Conservation (phyloP, 2,888 invertebrate species). For the Eutolmus rufibarbis region DNA sequence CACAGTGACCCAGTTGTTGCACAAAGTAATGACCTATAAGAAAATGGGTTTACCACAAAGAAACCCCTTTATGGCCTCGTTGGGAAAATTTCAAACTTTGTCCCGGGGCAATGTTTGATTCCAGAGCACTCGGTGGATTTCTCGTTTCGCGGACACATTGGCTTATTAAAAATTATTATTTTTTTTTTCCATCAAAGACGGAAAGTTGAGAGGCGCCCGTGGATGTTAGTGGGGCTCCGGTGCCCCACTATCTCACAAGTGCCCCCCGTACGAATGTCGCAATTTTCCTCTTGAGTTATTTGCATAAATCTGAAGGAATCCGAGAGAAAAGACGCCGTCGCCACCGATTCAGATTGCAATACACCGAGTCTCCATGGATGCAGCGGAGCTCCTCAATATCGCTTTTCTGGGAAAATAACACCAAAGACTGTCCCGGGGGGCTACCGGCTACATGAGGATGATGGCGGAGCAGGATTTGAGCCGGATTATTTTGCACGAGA, state of each 20-base stretch:
- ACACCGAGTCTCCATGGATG: neutral
- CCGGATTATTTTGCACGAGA: neutral
- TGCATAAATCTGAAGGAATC: slow-evolving; percentile 9
- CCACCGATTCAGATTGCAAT: neutral
- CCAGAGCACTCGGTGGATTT: neutral
- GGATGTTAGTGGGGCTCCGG: neutral
- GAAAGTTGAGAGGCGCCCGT: neutral
- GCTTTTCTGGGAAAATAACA: neutral
- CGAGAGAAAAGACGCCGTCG: neutral
- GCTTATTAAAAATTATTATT: neutral
- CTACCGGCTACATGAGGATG: neutral
- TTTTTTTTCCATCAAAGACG: neutral
- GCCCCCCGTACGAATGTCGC: neutral
- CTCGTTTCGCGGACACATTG: neutral
- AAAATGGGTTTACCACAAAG: neutral
- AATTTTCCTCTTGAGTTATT: slow-evolving; percentile 24
- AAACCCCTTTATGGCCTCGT: neutral
- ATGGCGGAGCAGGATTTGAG: neutral
- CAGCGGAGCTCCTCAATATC: slow-evolving; percentile 15
- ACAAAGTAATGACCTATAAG: neutral
- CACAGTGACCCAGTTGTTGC: neutral
- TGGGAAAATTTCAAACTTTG: neutral
- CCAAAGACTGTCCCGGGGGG: slow-evolving; percentile 6
- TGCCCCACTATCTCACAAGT: neutral
- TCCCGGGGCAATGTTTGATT: neutral